These are phyloP conservation scores for Drosophila erecta DNA, from an alignment of 1,140 invertebrate species.

Conservation along the genomic window DNA sequence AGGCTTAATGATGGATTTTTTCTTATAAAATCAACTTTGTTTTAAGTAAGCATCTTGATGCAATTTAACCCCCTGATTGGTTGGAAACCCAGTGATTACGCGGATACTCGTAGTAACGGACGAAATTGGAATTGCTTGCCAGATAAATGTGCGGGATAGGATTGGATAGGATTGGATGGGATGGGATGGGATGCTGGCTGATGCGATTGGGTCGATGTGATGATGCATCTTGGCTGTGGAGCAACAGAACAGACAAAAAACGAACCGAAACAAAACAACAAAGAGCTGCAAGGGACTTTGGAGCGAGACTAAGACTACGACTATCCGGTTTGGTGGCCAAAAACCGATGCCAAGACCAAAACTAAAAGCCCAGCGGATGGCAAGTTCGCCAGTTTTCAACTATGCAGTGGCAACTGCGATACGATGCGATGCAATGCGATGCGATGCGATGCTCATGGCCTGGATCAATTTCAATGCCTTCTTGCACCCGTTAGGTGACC, in stretches of 20 bases:
- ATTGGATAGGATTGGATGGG: not conserved
- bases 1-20: constrained; percentile 1
- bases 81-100: constrained; percentile 36
- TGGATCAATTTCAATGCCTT: constrained; percentile 72
- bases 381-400: constrained; percentile 9
- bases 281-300: constrained; percentile 40
- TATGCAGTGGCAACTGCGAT: constrained; percentile 46
- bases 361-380: constrained; percentile 16
- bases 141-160: constrained; percentile 41
- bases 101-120: constrained; percentile 1
- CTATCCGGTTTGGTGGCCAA: constrained; percentile 49
- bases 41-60: constrained; percentile 47
- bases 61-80: constrained; percentile 45
- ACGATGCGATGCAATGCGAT: constrained; percentile 53
- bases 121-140: constrained; percentile 38
- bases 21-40: constrained; percentile 29
- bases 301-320: constrained; percentile 1
- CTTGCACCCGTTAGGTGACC: constrained; percentile 68
- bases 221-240: constrained; percentile 35
- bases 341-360: constrained; percentile 20
- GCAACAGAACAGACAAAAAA: not conserved
- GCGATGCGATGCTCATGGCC: constrained; percentile 53
- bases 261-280: constrained; percentile 3
- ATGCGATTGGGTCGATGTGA: constrained; percentile 40
- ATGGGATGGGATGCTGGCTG: constrained; percentile 9